These are phyloP conservation scores for Euwallacea fornicatus DNA, from an alignment of 1,140 invertebrate species.

Conservation along the genomic window DNA sequence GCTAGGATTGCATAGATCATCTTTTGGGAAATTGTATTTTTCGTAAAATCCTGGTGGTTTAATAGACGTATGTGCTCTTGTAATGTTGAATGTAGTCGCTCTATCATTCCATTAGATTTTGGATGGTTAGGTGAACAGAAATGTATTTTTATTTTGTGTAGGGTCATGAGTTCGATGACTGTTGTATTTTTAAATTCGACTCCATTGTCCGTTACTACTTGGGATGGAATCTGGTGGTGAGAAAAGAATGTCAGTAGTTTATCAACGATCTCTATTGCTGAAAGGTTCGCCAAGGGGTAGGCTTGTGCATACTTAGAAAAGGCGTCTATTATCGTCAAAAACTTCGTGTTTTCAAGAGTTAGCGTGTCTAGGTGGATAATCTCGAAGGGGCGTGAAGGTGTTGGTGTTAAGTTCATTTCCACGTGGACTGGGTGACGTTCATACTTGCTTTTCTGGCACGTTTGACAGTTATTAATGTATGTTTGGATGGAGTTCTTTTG, in stretches of 20 bases:
- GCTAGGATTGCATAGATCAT: conserved; percentile 35
- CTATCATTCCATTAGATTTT: neutral
- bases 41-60: conserved; percentile 9
- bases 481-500: conserved; percentile 18
- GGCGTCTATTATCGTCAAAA: conserved; percentile 30
- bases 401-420: conserved; percentile 13
- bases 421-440: conserved; percentile 12
- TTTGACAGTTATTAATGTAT: conserved; percentile 12
- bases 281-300: conserved; percentile 6
- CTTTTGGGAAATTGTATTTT: conserved; percentile 9
- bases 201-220: neutral
- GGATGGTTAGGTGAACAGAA: neutral
- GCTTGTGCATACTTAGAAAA: conserved; percentile 37
- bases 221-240: conserved; percentile 20
- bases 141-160: neutral
- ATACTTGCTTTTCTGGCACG: conserved; percentile 33
- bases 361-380: conserved; percentile 28
- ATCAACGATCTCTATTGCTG: conserved; percentile 13
- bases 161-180: neutral
- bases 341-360: conserved; percentile 26
- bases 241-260: conserved; percentile 30
- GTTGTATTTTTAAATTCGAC: neutral
- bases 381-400: conserved; percentile 31
- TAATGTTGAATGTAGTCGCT: neutral
- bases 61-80: conserved; percentile 21